Evolutionary conservation across 2,113 vertebrate genomes (phyloP).

Genomic region (Accipiter virgatus): DNA sequence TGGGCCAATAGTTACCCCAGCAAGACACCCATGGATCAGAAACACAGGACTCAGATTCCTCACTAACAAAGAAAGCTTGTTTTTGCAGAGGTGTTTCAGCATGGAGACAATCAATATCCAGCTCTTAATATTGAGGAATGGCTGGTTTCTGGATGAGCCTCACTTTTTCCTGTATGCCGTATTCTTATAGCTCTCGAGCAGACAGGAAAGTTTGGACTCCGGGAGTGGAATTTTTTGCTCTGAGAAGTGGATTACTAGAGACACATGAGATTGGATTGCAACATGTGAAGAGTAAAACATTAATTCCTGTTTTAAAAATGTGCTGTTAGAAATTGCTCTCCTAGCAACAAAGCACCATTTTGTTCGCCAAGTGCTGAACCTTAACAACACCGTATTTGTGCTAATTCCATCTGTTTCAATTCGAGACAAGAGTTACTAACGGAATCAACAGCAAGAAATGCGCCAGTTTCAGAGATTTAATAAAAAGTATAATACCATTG

Average conservation of each 20-base stretch:
- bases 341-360: constrained; percentile 33
- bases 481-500: background rate
- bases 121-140: background rate
- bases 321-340: constrained; percentile 3
- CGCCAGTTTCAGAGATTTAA: background rate
- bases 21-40: background rate
- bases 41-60: background rate
- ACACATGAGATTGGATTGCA: constrained; percentile 10
- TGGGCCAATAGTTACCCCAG: background rate
- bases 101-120: background rate
- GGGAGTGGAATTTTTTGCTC: constrained; percentile 42
- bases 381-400: background rate
- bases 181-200: background rate
- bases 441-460: constrained; percentile 7
- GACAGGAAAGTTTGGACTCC: constrained; percentile 47
- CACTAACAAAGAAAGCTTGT: background rate
- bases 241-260: constrained; percentile 16
- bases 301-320: constrained; percentile 36
- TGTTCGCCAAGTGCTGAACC: background rate
- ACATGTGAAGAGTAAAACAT: background rate
- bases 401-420: constrained; percentile 37
- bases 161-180: constrained; percentile 14
- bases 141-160: background rate
- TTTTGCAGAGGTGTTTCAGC: background rate
- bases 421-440: constrained; percentile 20